A percentile compares a stretch with the other conserved stretches of the same genome.
These are phyloP conservation scores for Eulemur coronatus DNA, from an alignment of 2,797 vertebrate species.

Conservation along the genomic window DNA sequence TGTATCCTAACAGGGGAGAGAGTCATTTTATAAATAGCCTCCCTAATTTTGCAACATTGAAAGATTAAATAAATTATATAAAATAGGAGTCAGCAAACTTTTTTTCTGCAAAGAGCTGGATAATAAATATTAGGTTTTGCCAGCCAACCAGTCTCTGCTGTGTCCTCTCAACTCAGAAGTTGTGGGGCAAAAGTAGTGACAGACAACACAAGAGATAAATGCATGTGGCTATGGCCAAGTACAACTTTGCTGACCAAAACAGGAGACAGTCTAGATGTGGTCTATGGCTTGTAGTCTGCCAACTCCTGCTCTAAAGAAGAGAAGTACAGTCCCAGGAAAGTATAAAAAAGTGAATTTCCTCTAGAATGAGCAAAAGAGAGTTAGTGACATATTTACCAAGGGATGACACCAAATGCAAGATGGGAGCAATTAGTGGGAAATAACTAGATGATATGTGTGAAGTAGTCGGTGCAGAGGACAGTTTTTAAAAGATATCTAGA, in stretches of 20 bases:
- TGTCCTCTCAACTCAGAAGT: not conserved
- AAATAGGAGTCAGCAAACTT: not conserved
- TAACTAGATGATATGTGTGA: not conserved
- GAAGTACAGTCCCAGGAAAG: not conserved
- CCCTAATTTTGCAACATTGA: not conserved
- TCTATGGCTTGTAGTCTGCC: not conserved
- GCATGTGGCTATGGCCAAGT: not conserved
- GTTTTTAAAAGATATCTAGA: not conserved
- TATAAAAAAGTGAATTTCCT: not conserved
- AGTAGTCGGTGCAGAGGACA: not conserved
- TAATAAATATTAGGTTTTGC: not conserved
- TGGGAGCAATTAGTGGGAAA: not conserved
- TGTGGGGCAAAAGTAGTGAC: not conserved
- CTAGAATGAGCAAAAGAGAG: not conserved
- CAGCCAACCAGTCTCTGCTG: fast-evolving
- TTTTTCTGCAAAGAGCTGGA: not conserved
- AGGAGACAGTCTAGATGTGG: not conserved
- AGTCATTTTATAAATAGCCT: not conserved
- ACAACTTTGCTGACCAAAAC: not conserved
- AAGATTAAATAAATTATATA: not conserved
- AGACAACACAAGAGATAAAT: not conserved
- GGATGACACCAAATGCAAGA: not conserved
- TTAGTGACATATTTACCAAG: not conserved
- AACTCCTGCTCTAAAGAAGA: not conserved
- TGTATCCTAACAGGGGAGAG: not conserved